Evolutionary conservation across 2,113 vertebrate species (phyloP).

Genomic region (Chamaetylas fuelleborni): DNA sequence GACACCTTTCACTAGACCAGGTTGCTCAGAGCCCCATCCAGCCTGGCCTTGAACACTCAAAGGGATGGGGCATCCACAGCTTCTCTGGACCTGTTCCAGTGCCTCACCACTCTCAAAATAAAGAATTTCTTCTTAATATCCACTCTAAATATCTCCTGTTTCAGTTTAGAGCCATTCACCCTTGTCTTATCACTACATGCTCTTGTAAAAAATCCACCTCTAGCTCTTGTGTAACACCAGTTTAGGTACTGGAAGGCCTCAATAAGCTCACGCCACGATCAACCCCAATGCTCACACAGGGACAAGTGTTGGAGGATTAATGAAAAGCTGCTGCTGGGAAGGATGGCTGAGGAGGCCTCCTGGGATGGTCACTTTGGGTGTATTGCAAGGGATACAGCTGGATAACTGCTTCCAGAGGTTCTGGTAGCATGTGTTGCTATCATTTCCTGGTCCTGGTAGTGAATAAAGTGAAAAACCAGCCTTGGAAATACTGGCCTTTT

Average conservation of each 20-base stretch:
- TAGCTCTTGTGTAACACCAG: not conserved
- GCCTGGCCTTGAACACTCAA: not conserved
- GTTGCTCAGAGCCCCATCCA: not conserved
- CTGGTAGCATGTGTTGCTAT: not conserved
- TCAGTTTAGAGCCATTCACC: not conserved
- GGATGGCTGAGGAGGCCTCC: not conserved
- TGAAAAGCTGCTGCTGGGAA: not conserved
- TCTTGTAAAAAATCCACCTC: not conserved
- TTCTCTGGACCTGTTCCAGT: not conserved
- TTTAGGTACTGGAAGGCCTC: not conserved
- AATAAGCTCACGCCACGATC: not conserved
- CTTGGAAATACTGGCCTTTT: not conserved
- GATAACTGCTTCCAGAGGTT: not conserved
- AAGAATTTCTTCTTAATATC: not conserved
- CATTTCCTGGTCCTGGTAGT: not conserved
- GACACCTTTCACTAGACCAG: not conserved
- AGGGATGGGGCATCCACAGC: not conserved
- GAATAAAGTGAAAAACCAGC: not conserved
- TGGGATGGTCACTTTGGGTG: not conserved
- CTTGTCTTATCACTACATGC: not conserved
- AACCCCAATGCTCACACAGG: fast-evolving
- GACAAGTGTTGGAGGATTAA: fast-evolving
- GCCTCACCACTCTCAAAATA: not conserved
- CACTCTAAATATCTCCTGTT: not conserved
- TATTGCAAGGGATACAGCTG: not conserved